A percentile compares a stretch with the other conserved stretches of the same genome.
phyloP scores from a whole-genome alignment of 2,113 vertebrate species.

The Mixornis gularis region DNA sequence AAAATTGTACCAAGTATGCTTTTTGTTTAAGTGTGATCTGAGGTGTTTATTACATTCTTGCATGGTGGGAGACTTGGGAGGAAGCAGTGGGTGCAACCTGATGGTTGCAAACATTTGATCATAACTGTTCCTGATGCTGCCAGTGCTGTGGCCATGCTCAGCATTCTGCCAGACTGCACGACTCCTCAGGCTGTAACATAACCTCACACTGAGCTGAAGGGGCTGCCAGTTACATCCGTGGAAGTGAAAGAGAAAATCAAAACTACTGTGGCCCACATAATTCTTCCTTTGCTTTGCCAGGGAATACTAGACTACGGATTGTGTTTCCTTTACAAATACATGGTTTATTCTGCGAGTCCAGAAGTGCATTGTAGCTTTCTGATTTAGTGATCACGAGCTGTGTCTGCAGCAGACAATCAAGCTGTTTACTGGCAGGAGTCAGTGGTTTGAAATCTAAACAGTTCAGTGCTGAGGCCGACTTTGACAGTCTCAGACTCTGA shows the following conservation, averaged over 20 bases:
- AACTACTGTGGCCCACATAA: background rate
- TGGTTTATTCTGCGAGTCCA: background rate
- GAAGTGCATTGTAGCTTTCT: background rate
- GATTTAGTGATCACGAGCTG: background rate
- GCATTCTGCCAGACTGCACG: background rate
- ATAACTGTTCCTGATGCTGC: background rate
- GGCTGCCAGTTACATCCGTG: background rate
- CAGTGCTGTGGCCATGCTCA: fast-evolving
- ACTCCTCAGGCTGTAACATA: background rate
- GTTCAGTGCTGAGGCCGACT: background rate
- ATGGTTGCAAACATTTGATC: fast-evolving
- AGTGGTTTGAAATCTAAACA: background rate
- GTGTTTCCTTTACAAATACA: background rate
- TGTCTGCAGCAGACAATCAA: background rate
- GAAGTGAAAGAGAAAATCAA: background rate
- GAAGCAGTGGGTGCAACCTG: background rate
- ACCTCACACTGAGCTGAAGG: background rate
- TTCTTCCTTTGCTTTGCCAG: background rate
- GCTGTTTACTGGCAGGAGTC: background rate
- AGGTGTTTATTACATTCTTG: background rate
- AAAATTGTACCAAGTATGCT: background rate
- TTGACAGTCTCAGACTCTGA: background rate
- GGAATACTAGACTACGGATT: background rate
- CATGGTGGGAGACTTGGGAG: background rate
- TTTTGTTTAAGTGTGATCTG: background rate